Conservation (phyloP, 2,888 invertebrate genomes). For the Amorpha juglandis region DNA sequence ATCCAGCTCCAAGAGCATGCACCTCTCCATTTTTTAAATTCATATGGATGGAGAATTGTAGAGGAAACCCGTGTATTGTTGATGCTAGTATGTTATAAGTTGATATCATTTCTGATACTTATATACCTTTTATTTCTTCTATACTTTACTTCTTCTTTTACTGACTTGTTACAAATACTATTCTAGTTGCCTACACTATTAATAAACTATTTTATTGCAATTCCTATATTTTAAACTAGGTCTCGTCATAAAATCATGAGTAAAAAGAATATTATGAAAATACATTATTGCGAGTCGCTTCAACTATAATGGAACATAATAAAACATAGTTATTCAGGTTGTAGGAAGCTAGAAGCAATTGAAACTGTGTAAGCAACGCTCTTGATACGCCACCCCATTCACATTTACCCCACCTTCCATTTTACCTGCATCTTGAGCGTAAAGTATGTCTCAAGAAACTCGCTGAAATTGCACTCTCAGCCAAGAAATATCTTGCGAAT, state of each 20-base stretch:
- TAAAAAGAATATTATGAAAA: background rate
- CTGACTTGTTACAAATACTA: no score
- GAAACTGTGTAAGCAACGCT: conserved; percentile 20
- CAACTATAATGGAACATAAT: background rate
- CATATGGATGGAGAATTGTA: no score
- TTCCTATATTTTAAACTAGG: no score
- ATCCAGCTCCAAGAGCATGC: no score
- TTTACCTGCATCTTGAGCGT: conserved; percentile 46
- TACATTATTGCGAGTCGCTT: background rate
- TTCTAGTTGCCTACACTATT: no score
- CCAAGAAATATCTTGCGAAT: conserved; percentile 39
- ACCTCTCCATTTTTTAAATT: no score
- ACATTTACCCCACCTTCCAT: conserved; percentile 38
- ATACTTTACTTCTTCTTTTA: no score
- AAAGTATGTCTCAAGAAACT: conserved; percentile 56
- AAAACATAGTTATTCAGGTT: conserved; percentile 1
- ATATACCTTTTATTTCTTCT: no score
- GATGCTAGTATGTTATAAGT: no score
- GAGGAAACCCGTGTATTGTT: no score
- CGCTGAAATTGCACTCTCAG: conserved; percentile 50
- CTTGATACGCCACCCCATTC: conserved; percentile 34
- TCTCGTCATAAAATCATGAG: background rate
- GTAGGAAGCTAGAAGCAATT: conserved; percentile 9
- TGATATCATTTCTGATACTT: no score
- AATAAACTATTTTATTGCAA: no score